These are phyloP conservation scores for Scartelaos histophorus DNA, from an alignment of 2,113 vertebrate species.

Conservation along the genomic window DNA sequence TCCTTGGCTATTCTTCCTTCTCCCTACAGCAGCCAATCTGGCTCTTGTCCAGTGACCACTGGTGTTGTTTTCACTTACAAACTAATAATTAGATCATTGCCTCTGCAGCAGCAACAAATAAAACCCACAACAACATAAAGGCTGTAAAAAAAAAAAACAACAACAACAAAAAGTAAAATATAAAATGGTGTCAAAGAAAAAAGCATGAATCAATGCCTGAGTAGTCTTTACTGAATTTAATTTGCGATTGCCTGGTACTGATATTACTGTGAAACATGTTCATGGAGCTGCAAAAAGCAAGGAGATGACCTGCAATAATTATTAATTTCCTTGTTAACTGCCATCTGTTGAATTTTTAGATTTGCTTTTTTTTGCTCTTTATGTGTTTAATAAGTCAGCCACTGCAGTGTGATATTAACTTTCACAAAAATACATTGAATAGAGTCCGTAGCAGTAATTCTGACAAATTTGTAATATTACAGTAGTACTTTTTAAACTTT, in stretches of 20 bases:
- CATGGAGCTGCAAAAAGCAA: neutral
- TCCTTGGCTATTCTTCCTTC: neutral
- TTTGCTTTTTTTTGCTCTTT: no score
- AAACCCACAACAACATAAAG: slow-evolving; percentile 13
- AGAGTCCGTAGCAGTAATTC: no score
- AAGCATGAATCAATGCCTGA: no score
- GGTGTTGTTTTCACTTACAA: neutral
- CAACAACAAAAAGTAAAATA: slow-evolving; percentile 17
- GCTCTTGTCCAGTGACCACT: neutral
- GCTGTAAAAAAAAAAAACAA: slow-evolving; percentile 22
- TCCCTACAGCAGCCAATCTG: neutral
- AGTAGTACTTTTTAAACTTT: neutral
- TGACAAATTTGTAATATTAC: neutral
- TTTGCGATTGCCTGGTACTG: neutral
- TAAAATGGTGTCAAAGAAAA: slow-evolving; percentile 14
- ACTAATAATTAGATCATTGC: slow-evolving; percentile 2
- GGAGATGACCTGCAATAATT: neutral
- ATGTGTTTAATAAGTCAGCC: no score
- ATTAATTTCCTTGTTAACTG: neutral
- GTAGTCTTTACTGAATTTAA: no score
- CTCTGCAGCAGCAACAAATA: slow-evolving; percentile 1
- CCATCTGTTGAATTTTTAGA: neutral
- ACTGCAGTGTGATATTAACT: no score
- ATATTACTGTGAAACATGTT: neutral
- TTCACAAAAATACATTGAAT: no score